Evolutionary conservation across 2,797 vertebrate genomes (phyloP).

Genomic region (Etheostoma perlongum): DNA sequence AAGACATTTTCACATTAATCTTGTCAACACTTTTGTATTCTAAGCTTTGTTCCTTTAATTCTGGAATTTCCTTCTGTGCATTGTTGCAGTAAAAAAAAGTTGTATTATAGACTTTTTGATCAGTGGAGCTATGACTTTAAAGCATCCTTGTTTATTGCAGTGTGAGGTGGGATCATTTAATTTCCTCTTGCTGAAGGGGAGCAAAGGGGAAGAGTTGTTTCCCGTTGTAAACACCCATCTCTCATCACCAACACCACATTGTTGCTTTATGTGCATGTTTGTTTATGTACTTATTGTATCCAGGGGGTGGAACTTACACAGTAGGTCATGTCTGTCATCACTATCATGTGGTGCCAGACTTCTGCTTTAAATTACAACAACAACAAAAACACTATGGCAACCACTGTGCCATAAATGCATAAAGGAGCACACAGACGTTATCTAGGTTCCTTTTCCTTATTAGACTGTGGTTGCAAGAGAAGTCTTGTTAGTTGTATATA

Average conservation of each 20-base stretch:
- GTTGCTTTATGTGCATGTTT: slow-evolving; percentile 55
- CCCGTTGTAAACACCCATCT: slow-evolving; percentile 66
- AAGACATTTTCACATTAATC: slow-evolving; percentile 52
- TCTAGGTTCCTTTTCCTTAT: slow-evolving; percentile 21
- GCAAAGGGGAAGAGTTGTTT: slow-evolving; percentile 39
- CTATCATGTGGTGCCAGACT: slow-evolving; percentile 56
- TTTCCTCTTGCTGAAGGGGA: slow-evolving; percentile 30
- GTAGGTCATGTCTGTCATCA: slow-evolving; percentile 61
- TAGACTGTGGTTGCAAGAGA: neutral
- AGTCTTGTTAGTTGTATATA: slow-evolving; percentile 14
- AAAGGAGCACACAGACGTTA: slow-evolving; percentile 23
- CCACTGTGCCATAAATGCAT: slow-evolving; percentile 20
- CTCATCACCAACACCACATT: slow-evolving; percentile 46
- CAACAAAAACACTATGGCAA: slow-evolving; percentile 21
- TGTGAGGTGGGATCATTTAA: slow-evolving; percentile 22
- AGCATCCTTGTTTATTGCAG: slow-evolving; percentile 3
- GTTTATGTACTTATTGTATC: slow-evolving; percentile 65
- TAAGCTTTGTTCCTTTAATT: slow-evolving; percentile 15
- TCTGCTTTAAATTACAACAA: slow-evolving; percentile 58
- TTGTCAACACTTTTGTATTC: slow-evolving; percentile 12
- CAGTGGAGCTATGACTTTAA: neutral
- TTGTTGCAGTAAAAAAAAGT: neutral
- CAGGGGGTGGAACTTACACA: slow-evolving; percentile 51
- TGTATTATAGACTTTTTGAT: slow-evolving; percentile 8
- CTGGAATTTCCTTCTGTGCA: slow-evolving; percentile 3